These are phyloP conservation scores for Neelides sp. DNA, from an alignment of 1,140 invertebrate species.

Conservation along the genomic window DNA sequence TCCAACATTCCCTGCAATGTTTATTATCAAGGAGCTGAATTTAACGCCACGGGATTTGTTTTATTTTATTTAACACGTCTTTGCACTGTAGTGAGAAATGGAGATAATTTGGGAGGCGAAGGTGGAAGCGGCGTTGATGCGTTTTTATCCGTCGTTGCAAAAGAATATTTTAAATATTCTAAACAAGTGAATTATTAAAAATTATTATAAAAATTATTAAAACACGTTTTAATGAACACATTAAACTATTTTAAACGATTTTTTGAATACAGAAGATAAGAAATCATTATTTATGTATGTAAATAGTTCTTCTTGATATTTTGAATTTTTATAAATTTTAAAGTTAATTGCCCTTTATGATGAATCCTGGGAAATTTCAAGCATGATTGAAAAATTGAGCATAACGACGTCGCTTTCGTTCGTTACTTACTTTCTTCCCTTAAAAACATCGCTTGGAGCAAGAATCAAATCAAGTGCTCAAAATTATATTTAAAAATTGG, in stretches of 20 bases:
- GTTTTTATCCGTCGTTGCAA: slow-evolving; percentile 18
- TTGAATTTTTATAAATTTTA: neutral
- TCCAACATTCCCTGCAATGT: slow-evolving; percentile 7
- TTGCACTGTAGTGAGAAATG: slow-evolving; percentile 6
- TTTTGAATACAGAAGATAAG: neutral
- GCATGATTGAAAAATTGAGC: slow-evolving; percentile 16
- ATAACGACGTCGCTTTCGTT: slow-evolving; percentile 17
- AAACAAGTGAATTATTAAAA: slow-evolving; percentile 13
- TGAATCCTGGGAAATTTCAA: slow-evolving; percentile 28
- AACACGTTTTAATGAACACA: neutral
- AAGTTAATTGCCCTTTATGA: slow-evolving; percentile 24
- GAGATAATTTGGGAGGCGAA: slow-evolving; percentile 1
- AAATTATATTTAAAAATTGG: slow-evolving; percentile 1
- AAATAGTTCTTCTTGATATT: neutral
- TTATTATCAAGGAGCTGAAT: slow-evolving; percentile 2
- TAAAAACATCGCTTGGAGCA: slow-evolving; percentile 2
- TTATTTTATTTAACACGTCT: slow-evolving; percentile 15
- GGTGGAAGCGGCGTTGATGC: slow-evolving; percentile 15
- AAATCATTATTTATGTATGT: neutral
- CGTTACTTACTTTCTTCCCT: slow-evolving; percentile 25
- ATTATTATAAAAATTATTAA: neutral
- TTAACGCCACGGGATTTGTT: slow-evolving; percentile 15
- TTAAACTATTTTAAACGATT: neutral
- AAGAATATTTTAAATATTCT: slow-evolving; percentile 20
- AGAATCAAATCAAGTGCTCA: slow-evolving; percentile 16